These are phyloP conservation scores for Ciconia stormi DNA, from an alignment of 2,113 vertebrate species.

Conservation along the genomic window DNA sequence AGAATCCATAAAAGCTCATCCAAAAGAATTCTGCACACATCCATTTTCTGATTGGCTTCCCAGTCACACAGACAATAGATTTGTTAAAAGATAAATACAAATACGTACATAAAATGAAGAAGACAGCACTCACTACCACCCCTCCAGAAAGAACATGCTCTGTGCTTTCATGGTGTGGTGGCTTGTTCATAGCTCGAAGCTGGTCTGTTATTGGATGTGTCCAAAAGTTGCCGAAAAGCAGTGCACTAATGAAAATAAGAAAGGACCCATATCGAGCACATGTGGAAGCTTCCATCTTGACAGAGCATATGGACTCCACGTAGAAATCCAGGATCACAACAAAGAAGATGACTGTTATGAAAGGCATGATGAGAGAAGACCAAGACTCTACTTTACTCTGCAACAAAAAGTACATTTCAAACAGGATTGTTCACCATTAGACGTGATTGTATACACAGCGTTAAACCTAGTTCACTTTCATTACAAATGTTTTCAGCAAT, in stretches of 20 bases:
- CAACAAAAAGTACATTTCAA: slow-evolving; percentile 27
- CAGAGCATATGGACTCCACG: slow-evolving; percentile 89
- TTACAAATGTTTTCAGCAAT: background rate
- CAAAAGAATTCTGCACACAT: background rate
- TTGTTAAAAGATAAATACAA: background rate
- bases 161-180: slow-evolving; percentile 81
- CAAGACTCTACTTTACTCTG: slow-evolving; percentile 97
- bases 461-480: background rate
- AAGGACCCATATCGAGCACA: slow-evolving; percentile 88
- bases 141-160: slow-evolving; percentile 97
- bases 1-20: background rate
- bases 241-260: slow-evolving; percentile 83
- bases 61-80: background rate
- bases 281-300: slow-evolving; percentile 88
- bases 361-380: slow-evolving; percentile 89
- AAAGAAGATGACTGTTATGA: slow-evolving; percentile 88
- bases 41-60: background rate
- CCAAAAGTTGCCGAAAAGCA: slow-evolving; percentile 96
- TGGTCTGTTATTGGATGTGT: slow-evolving; percentile 93
- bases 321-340: slow-evolving; percentile 96
- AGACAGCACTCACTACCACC: slow-evolving; percentile 93
- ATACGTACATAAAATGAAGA: slow-evolving; percentile 92
- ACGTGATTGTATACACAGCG: background rate
- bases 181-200: slow-evolving; percentile 85
- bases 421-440: background rate